Evolutionary conservation across 2,797 vertebrate species (phyloP).

Genomic region (Gobio occitaniae): DNA sequence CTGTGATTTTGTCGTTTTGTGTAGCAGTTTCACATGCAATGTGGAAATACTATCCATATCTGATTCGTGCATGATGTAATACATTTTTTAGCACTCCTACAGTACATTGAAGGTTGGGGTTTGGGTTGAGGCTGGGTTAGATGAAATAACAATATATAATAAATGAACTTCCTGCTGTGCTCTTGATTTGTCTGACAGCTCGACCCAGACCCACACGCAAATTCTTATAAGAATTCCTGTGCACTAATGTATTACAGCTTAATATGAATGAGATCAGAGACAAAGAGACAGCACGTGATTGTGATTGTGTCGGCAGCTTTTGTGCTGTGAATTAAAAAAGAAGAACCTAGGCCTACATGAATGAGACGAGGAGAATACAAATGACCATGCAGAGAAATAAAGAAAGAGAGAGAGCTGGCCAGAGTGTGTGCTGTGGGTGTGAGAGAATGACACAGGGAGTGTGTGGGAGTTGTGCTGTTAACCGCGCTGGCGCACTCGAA

Average conservation of each 20-base stretch:
- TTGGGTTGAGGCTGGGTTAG: neutral
- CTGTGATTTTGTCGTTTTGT: neutral
- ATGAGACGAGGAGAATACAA: conserved; percentile 49
- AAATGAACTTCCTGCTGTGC: neutral
- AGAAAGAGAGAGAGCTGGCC: conserved; percentile 1
- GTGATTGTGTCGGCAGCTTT: conserved; percentile 26
- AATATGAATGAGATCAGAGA: conserved; percentile 27
- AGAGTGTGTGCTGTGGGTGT: conserved; percentile 10
- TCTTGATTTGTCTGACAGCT: neutral
- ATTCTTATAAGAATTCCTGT: neutral
- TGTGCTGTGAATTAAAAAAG: conserved; percentile 53
- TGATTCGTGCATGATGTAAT: neutral
- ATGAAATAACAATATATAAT: neutral
- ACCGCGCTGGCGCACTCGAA: neutral
- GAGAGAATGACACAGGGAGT: conserved; percentile 1
- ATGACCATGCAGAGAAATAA: conserved; percentile 43
- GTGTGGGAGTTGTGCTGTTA: conserved; percentile 35
- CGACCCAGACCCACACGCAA: neutral
- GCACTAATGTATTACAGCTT: neutral
- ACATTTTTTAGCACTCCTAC: too few species aligned
- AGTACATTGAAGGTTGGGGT: neutral
- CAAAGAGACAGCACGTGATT: neutral
- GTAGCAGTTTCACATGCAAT: neutral
- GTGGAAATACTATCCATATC: neutral
- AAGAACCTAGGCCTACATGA: conserved; percentile 32